Percentiles rank a stretch among this genome's conserved stretches.
Conservation (phyloP, 1,140 invertebrate species). For the Orussus abietinus region DNA sequence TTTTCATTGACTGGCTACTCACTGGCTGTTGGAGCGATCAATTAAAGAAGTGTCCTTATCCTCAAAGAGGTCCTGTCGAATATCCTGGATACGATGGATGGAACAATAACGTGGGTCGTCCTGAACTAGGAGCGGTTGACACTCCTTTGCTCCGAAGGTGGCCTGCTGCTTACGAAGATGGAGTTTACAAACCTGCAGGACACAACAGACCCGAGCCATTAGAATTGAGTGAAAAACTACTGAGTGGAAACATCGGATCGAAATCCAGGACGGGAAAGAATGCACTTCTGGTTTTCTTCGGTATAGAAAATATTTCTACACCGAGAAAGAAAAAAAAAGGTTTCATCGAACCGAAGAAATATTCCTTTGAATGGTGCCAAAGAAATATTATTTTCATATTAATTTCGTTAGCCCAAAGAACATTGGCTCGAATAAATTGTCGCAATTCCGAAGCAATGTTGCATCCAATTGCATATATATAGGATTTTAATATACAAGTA, state of each 20-base stretch:
- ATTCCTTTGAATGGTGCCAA: too few relatives aligned
- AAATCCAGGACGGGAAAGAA: slow-evolving; percentile 59
- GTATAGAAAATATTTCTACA: slow-evolving; percentile 45
- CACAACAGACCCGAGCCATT: slow-evolving; percentile 57
- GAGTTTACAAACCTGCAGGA: slow-evolving; percentile 56
- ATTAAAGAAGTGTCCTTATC: too few relatives aligned
- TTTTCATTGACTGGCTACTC: too few relatives aligned
- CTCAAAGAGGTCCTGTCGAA: too few relatives aligned
- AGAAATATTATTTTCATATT: slow-evolving; percentile 7
- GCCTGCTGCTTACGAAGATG: slow-evolving; percentile 62
- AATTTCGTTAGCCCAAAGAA: too few relatives aligned
- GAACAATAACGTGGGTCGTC: slow-evolving; percentile 63
- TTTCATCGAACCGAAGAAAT: too few relatives aligned
- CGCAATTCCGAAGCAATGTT: too few relatives aligned
- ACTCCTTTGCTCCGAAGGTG: slow-evolving; percentile 57
- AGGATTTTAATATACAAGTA: too few relatives aligned
- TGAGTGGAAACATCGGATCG: slow-evolving; percentile 49
- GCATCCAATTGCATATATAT: too few relatives aligned
- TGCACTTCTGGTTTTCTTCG: slow-evolving; percentile 67
- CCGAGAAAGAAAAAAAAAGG: too few relatives aligned
- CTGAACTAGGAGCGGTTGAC: slow-evolving; percentile 59
- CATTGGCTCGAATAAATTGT: too few relatives aligned
- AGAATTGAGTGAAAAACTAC: slow-evolving; percentile 54
- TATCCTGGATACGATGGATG: slow-evolving; percentile 63
- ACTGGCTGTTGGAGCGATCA: too few relatives aligned